Evolutionary conservation across 2,888 invertebrate species (phyloP).

Genomic region (Agrilus cyanescens): DNA sequence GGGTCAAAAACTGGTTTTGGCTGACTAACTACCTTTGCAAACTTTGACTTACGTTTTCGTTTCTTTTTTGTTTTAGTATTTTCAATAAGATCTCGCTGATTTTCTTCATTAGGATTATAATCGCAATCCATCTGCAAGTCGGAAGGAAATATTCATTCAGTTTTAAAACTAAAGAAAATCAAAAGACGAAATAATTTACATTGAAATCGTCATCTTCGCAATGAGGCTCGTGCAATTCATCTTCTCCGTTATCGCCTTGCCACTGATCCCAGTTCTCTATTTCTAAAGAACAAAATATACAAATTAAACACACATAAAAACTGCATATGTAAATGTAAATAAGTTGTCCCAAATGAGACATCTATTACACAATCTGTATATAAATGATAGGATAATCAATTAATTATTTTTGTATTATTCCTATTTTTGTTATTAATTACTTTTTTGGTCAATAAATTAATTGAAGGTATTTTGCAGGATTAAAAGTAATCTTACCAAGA

Average conservation of each 20-base stretch:
- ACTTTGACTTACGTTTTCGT: slow-evolving; percentile 55
- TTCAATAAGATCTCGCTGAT: slow-evolving; percentile 46
- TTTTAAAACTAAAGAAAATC: background rate
- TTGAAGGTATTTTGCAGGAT: no score
- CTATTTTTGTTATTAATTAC: no score
- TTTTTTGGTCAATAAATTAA: no score
- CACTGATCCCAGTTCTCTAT: slow-evolving; percentile 58
- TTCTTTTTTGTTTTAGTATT: slow-evolving; percentile 45
- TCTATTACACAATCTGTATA: no score
- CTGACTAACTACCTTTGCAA: slow-evolving; percentile 57
- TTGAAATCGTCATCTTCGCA: slow-evolving; percentile 76
- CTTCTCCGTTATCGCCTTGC: slow-evolving; percentile 25
- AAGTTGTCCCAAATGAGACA: no score
- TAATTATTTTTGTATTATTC: no score
- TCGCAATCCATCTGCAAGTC: slow-evolving; percentile 74
- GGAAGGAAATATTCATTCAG: background rate
- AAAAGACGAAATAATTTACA: slow-evolving; percentile 35
- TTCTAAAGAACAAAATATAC: slow-evolving; percentile 20
- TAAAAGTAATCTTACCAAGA: slow-evolving; percentile 29
- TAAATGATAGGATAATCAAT: no score
- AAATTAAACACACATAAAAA: slow-evolving; percentile 2
- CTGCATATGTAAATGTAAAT: background rate
- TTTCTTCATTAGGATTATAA: slow-evolving; percentile 49
- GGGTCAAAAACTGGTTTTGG: slow-evolving; percentile 83
- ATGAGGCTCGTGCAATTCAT: slow-evolving; percentile 36